Evolutionary conservation across 2,888 invertebrate species (phyloP).

Genomic region (Diplazon laetatorius): DNA sequence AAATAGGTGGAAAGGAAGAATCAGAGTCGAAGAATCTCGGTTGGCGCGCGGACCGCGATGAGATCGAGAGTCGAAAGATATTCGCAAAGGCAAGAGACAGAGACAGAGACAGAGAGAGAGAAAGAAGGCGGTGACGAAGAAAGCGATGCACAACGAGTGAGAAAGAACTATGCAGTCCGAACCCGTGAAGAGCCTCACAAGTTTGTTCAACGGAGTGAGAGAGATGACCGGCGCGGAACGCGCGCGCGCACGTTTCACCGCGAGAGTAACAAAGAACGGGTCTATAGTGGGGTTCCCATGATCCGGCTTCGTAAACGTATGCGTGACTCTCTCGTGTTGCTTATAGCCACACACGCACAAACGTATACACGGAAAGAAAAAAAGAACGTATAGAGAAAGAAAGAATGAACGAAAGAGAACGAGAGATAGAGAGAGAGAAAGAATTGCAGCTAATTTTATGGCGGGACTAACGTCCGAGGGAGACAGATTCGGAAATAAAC

Average conservation of each 20-base stretch:
- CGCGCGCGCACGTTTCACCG: constrained; percentile 29
- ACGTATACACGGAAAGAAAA: constrained; percentile 11
- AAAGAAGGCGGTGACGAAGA: neutral
- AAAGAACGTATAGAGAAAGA: constrained; percentile 9
- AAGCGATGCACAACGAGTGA: neutral
- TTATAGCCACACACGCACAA: constrained; percentile 10
- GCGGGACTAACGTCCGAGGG: constrained; percentile 54
- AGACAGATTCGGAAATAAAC: constrained; percentile 59
- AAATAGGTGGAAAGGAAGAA: constrained; percentile 5
- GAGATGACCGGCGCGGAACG: constrained; percentile 31
- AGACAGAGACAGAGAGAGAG: neutral
- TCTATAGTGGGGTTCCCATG: constrained; percentile 45
- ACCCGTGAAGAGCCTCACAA: constrained; percentile 31
- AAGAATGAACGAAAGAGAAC: too few species aligned
- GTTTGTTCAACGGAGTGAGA: constrained; percentile 62
- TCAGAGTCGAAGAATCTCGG: constrained; percentile 41
- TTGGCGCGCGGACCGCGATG: constrained; percentile 27
- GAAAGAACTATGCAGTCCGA: neutral
- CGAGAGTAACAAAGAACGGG: constrained; percentile 58
- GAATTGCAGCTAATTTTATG: constrained; percentile 48
- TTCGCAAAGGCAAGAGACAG: constrained; percentile 8
- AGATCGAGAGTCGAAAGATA: constrained; percentile 54
- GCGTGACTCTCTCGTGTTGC: constrained; percentile 34
- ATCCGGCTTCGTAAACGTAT: constrained; percentile 26
- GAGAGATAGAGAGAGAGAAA: constrained; percentile 40